These are phyloP conservation scores for Pteronura brasiliensis DNA, from an alignment of 2,113 vertebrate species.

Conservation along the genomic window DNA sequence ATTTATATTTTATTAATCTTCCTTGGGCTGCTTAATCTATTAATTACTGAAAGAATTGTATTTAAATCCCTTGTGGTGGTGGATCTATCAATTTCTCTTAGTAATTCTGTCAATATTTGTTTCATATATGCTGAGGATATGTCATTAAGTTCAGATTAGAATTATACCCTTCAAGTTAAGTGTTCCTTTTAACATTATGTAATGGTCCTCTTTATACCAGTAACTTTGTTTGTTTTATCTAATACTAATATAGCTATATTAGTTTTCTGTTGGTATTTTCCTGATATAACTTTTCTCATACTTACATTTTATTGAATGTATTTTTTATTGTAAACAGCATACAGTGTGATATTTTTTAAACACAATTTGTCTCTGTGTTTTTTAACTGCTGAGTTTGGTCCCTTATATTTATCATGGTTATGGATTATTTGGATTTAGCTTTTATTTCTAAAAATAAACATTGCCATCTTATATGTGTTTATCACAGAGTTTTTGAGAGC, in stretches of 20 bases:
- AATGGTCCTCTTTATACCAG: background rate
- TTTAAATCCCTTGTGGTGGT: background rate
- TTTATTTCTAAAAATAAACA: constrained; percentile 36
- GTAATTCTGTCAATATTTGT: background rate
- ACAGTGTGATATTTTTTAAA: background rate
- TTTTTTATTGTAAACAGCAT: background rate
- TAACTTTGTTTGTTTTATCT: background rate
- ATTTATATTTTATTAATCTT: constrained; percentile 5
- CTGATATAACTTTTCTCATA: background rate
- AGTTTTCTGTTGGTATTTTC: constrained; percentile 21
- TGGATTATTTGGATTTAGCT: background rate
- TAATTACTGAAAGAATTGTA: background rate
- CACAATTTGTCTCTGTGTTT: background rate
- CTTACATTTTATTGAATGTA: background rate
- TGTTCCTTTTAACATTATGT: background rate
- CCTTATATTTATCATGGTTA: constrained; percentile 34
- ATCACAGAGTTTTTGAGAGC: constrained; percentile 30
- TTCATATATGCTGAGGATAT: background rate
- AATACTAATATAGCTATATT: background rate
- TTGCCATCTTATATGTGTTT: background rate
- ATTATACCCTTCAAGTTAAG: background rate
- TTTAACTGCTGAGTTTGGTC: background rate
- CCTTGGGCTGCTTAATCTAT: background rate
- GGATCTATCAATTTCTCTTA: background rate
- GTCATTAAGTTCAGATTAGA: background rate